Evolutionary conservation across 2,888 invertebrate genomes (phyloP).

Genomic region (Tiliacea citrago): DNA sequence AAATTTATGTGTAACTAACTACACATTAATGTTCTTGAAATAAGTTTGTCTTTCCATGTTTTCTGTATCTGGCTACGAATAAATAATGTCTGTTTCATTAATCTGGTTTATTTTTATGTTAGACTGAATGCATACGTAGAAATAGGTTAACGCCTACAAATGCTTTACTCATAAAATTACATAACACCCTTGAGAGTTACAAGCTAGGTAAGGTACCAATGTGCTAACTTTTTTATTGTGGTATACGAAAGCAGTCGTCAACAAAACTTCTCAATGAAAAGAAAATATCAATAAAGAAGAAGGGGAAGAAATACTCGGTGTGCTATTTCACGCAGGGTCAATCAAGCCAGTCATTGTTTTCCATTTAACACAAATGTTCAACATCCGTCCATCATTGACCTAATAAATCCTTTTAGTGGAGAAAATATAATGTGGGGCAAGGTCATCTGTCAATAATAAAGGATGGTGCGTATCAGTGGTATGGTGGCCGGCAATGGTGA

Average conservation of each 20-base stretch:
- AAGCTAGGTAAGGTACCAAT: background rate
- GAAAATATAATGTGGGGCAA: slow-evolving; percentile 85
- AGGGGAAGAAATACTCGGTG: slow-evolving; percentile 9
- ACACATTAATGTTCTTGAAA: background rate
- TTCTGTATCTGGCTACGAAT: background rate
- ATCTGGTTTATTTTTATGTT: background rate
- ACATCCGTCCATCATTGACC: slow-evolving; percentile 77
- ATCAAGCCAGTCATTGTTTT: slow-evolving; percentile 69
- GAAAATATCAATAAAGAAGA: slow-evolving; percentile 52
- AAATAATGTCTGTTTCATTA: no score
- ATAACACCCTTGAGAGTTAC: slow-evolving; percentile 7
- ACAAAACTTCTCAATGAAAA: slow-evolving; percentile 47
- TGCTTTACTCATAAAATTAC: slow-evolving; percentile 25
- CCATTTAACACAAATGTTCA: slow-evolving; percentile 67
- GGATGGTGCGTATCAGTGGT: slow-evolving; percentile 81
- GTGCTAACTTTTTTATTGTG: slow-evolving; percentile 36
- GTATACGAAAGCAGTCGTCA: slow-evolving; percentile 18
- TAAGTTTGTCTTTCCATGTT: background rate
- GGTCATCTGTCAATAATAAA: slow-evolving; percentile 86
- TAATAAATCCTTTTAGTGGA: slow-evolving; percentile 76
- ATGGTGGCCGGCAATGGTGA: slow-evolving; percentile 68
- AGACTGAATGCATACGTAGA: background rate
- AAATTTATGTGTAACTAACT: no score
- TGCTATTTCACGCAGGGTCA: slow-evolving; percentile 51
- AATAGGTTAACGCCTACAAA: slow-evolving; percentile 19